These are phyloP conservation scores for Agriopis leucophaearia DNA, from an alignment of 2,888 invertebrate genomes.

Conservation along the genomic window DNA sequence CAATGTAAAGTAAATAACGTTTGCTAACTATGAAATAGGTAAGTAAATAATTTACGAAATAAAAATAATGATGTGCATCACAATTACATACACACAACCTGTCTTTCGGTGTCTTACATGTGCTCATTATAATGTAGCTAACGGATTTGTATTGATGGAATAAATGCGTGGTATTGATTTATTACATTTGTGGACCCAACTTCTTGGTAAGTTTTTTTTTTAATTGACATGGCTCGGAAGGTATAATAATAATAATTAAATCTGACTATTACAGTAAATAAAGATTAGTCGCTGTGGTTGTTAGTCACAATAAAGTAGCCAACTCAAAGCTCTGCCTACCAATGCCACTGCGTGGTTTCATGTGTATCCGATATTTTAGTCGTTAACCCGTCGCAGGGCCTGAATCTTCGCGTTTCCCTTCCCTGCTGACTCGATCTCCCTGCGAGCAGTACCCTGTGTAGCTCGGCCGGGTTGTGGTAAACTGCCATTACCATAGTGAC, in stretches of 20 bases:
- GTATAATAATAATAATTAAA: not conserved
- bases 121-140: not conserved
- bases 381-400: no score
- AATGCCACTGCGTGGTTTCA: no score
- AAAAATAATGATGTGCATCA: not conserved
- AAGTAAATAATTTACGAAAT: not conserved
- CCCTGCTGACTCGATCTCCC: no score
- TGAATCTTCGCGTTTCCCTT: no score
- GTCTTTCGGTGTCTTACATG: not conserved
- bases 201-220: not conserved
- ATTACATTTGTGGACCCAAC: not conserved
- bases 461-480: no score
- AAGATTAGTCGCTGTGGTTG: not conserved
- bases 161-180: not conserved
- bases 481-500: no score
- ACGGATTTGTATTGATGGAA: not conserved
- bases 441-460: no score
- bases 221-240: not conserved
- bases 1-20: not conserved
- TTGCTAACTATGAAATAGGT: not conserved
- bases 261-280: not conserved
- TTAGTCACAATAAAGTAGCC: conserved; percentile 51
- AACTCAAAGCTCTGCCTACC: no score
- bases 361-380: no score
- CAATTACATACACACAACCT: not conserved